Evolutionary conservation across 2,113 vertebrate genomes (phyloP).

Genomic region (Taxidea taxus): DNA sequence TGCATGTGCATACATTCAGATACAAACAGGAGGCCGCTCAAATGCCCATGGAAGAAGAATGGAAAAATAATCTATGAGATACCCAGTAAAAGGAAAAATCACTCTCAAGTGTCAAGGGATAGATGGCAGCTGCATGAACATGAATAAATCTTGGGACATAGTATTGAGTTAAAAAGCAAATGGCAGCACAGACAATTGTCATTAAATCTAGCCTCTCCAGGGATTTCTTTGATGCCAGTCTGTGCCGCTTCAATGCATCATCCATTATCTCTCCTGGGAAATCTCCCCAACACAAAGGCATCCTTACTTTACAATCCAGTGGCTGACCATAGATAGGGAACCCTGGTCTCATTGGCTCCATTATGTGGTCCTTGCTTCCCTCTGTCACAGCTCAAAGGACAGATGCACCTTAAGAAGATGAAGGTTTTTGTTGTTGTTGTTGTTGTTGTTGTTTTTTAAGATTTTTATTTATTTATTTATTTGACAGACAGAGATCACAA

Average conservation of each 20-base stretch:
- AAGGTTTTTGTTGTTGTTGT: no score
- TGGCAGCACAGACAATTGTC: not conserved
- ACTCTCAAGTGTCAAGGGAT: not conserved
- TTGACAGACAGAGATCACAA: no score
- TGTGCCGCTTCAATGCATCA: not conserved
- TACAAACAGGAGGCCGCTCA: not conserved
- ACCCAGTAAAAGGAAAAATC: not conserved
- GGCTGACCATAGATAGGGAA: not conserved
- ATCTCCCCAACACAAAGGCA: not conserved
- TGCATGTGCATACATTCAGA: accelerated
- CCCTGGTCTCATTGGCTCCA: not conserved
- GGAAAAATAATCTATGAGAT: not conserved
- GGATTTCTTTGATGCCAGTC: not conserved
- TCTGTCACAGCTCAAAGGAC: not conserved
- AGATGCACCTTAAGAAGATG: not conserved
- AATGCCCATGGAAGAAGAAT: not conserved
- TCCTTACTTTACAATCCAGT: not conserved
- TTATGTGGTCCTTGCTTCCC: not conserved
- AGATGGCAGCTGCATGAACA: not conserved
- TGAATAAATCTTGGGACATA: not conserved
- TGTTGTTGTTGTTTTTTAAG: no score
- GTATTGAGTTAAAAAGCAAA: not conserved
- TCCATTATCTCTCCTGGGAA: not conserved
- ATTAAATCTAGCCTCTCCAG: not conserved
- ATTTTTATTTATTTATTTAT: no score